Evolutionary conservation across 2,113 vertebrate species (phyloP).

Genomic region (Leptodactylus fuscus): DNA sequence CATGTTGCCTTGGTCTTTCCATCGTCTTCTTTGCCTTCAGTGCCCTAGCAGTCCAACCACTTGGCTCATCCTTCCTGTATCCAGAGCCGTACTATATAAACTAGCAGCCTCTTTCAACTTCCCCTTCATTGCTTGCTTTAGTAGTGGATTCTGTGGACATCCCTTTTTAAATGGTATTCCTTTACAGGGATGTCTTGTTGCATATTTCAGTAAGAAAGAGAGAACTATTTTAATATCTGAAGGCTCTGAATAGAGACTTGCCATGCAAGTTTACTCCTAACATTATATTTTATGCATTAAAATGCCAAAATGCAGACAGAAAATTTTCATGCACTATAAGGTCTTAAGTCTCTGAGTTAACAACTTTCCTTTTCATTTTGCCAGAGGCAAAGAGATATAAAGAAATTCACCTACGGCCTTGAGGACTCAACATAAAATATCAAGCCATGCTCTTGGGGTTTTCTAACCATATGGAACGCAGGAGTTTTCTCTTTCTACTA

Average conservation of each 20-base stretch:
- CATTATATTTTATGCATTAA: conserved; percentile 14
- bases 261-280: background rate
- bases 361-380: conserved; percentile 9
- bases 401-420: conserved; percentile 25
- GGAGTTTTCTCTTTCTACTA: conserved; percentile 23
- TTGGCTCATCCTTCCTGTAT: background rate
- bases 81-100: background rate
- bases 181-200: background rate
- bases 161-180: background rate
- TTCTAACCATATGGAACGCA: conserved; percentile 16
- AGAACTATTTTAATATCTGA: background rate
- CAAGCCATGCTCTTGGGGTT: conserved; percentile 20
- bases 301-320: conserved; percentile 7
- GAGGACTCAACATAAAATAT: conserved; percentile 37
- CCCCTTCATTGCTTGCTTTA: background rate
- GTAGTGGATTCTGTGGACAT: background rate
- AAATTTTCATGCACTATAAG: conserved; percentile 1
- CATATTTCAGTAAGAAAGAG: background rate
- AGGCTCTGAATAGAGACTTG: background rate
- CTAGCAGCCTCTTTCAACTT: background rate
- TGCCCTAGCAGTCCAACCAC: background rate
- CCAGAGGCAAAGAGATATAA: conserved; percentile 15
- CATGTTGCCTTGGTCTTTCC: background rate
- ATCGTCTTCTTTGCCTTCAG: background rate
- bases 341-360: background rate